These are phyloP conservation scores for Toxotes chatareus DNA, from an alignment of 2,113 vertebrate genomes.

Conservation along the genomic window DNA sequence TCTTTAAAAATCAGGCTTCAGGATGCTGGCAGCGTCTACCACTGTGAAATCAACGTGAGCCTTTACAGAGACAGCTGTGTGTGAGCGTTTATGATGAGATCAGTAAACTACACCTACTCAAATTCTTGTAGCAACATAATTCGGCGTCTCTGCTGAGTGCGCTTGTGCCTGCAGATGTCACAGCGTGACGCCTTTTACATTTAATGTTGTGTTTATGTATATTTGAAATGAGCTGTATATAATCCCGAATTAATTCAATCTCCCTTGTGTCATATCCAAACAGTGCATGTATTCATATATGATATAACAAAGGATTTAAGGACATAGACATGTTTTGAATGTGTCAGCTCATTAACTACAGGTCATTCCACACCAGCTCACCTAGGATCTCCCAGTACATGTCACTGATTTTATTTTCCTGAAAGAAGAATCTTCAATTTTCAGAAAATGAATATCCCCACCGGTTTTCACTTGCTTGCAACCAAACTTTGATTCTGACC, in stretches of 20 bases:
- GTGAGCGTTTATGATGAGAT: constrained; percentile 57
- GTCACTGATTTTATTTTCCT: too few relatives aligned
- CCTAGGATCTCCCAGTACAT: too few relatives aligned
- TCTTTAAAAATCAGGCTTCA: constrained; percentile 39
- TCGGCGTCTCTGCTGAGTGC: constrained; percentile 13
- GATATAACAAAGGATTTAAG: not conserved
- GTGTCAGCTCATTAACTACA: constrained; percentile 2
- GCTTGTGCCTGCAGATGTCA: constrained; percentile 28
- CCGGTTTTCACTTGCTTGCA: too few relatives aligned
- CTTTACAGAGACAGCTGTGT: constrained; percentile 30
- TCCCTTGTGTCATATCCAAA: not conserved
- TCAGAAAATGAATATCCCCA: too few relatives aligned
- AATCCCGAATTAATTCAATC: not conserved
- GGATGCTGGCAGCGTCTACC: constrained; percentile 20
- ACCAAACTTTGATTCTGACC: too few relatives aligned
- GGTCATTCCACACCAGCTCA: not conserved
- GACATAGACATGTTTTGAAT: not conserved
- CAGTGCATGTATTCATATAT: not conserved
- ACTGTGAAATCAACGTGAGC: constrained; percentile 45
- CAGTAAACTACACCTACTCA: constrained; percentile 56
- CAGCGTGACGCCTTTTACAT: constrained; percentile 21
- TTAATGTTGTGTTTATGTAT: not conserved
- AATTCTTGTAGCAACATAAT: constrained; percentile 1
- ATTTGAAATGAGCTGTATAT: not conserved
- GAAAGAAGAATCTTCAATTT: too few relatives aligned